Percentiles rank a stretch among this genome's conserved stretches.
Evolutionary conservation across 1,140 invertebrate genomes (phyloP).

Genomic region (Aphis gossypii): DNA sequence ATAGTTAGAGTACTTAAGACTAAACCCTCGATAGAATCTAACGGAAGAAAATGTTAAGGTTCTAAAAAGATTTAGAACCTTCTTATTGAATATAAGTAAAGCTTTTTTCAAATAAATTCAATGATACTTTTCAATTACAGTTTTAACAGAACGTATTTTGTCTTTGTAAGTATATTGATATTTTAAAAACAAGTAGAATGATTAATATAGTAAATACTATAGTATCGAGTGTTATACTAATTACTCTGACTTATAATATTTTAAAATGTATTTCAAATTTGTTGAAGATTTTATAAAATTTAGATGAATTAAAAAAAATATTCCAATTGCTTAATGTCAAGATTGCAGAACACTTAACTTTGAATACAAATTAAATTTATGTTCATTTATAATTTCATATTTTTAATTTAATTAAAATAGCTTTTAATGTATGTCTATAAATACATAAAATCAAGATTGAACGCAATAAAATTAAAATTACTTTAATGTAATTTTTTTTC

Average conservation of each 20-base stretch:
- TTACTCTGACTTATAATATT: background rate
- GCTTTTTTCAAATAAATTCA: conserved; percentile 43
- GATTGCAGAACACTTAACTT: background rate
- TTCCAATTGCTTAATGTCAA: background rate
- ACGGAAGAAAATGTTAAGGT: background rate
- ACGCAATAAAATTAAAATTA: background rate
- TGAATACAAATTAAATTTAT: background rate
- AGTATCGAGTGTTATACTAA: background rate
- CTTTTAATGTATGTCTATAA: background rate
- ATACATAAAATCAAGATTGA: background rate
- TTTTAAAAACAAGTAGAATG: background rate
- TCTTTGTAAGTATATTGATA: background rate
- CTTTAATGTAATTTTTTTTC: background rate
- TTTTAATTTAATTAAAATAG: background rate
- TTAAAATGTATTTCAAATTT: background rate
- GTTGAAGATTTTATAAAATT: background rate
- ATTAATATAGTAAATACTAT: background rate
- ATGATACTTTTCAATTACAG: conserved; percentile 18
- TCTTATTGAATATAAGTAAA: conserved; percentile 12
- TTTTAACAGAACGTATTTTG: background rate
- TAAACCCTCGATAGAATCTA: background rate
- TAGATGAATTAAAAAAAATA: background rate
- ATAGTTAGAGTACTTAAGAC: conserved; percentile 34
- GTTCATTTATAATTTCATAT: background rate
- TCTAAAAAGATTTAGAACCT: conserved; percentile 17